phyloP scores from a whole-genome alignment of 2,888 invertebrate genomes.

The Drosophila pseudotakahashii region DNA sequence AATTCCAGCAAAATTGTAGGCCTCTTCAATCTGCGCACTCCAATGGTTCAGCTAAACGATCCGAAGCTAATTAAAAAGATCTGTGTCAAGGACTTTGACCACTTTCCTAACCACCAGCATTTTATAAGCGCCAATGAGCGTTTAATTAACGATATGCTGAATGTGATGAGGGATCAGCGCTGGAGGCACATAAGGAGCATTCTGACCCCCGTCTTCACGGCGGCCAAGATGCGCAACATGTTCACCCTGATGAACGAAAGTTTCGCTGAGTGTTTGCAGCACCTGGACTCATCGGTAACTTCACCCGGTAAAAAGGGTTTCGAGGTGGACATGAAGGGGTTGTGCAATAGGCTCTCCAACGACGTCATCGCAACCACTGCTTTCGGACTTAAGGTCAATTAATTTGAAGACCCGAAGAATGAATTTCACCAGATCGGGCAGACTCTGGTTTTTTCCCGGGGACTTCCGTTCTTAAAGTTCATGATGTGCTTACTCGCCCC shows the following conservation, averaged over 20 bases:
- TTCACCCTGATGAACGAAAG: conserved; percentile 75
- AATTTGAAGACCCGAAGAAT: conserved; percentile 85
- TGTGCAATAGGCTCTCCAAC: conserved; percentile 79
- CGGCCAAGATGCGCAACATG: conserved; percentile 86
- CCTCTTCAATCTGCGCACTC: conserved; percentile 71
- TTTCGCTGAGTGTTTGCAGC: conserved; percentile 73
- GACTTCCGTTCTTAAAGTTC: conserved; percentile 65
- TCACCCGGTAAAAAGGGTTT: conserved; percentile 42
- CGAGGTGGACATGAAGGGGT: conserved; percentile 77
- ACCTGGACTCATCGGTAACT: conserved; percentile 44
- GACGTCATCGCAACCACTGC: conserved; percentile 84
- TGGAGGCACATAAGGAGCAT: conserved; percentile 84
- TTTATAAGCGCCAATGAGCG: conserved; percentile 84
- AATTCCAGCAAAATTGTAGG: conserved; percentile 83
- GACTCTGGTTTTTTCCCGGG: conserved; percentile 61
- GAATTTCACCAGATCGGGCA: conserved; percentile 85
- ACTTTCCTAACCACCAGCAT: too few species aligned
- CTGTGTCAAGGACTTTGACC: conserved; percentile 82
- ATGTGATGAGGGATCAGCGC: conserved; percentile 71
- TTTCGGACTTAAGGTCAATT: conserved; percentile 85
- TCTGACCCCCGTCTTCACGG: conserved; percentile 85
- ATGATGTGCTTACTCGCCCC: conserved; percentile 59
- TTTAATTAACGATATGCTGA: conserved; percentile 81
- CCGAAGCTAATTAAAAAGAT: conserved; percentile 82
- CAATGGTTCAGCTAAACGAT: conserved; percentile 76